phyloP scores from a whole-genome alignment of 2,797 vertebrate genomes.

The Astyanax mexicanus region DNA sequence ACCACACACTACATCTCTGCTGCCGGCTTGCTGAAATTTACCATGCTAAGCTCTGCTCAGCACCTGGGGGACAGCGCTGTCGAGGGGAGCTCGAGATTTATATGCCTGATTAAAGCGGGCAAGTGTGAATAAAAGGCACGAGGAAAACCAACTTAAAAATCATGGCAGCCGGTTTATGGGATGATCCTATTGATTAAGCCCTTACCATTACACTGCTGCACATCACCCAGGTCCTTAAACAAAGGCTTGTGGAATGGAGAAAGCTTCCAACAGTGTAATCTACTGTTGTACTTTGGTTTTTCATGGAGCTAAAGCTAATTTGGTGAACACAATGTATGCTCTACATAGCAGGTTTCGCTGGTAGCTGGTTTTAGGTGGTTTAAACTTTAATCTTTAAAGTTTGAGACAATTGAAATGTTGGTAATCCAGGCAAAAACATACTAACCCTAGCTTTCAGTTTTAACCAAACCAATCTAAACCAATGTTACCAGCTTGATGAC shows the following conservation, averaged over 20 bases:
- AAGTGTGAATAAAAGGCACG: constrained; percentile 73
- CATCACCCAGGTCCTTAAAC: constrained; percentile 72
- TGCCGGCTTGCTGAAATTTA: constrained; percentile 75
- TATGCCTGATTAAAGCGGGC: constrained; percentile 78
- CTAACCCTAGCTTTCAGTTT: too few relatives aligned
- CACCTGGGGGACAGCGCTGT: constrained; percentile 70
- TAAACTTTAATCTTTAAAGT: too few relatives aligned
- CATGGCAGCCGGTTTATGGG: constrained; percentile 62
- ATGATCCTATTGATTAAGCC: constrained; percentile 67
- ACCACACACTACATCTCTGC: constrained; percentile 60
- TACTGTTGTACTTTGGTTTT: background rate
- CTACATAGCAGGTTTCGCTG: too few relatives aligned
- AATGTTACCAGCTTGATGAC: too few relatives aligned
- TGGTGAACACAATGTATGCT: too few relatives aligned
- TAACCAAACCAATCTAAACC: too few relatives aligned
- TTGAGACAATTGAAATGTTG: too few relatives aligned
- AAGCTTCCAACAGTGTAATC: too few relatives aligned
- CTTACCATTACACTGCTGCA: constrained; percentile 67
- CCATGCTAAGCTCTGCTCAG: constrained; percentile 73
- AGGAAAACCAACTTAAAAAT: constrained; percentile 69
- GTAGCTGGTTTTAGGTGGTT: too few relatives aligned
- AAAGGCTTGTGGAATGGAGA: constrained; percentile 59
- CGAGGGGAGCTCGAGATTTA: constrained; percentile 69
- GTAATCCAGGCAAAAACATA: too few relatives aligned
- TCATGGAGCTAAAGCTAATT: background rate